Conservation (phyloP, 2,113 vertebrate genomes). For the Montifringilla adamsi region DNA sequence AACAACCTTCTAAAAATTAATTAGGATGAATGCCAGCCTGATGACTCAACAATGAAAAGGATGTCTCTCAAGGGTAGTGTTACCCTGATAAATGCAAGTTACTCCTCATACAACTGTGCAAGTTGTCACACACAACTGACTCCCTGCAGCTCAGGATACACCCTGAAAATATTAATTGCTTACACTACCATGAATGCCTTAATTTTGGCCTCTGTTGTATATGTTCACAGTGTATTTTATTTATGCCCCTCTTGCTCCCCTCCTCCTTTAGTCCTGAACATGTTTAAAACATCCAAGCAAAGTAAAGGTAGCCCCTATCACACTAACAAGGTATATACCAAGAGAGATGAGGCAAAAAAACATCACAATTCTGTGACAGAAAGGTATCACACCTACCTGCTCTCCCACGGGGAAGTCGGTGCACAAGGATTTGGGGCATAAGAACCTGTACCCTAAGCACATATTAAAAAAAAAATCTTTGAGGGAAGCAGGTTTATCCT, state of each 20-base stretch:
- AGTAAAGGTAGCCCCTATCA: background rate
- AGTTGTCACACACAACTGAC: background rate
- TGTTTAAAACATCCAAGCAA: background rate
- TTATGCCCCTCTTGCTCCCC: background rate
- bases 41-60: background rate
- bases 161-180: background rate
- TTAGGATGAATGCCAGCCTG: background rate
- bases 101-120: background rate
- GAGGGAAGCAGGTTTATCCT: background rate
- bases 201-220: background rate
- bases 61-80: background rate
- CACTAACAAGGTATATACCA: background rate
- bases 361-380: background rate
- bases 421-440: background rate
- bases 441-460: background rate
- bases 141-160: background rate
- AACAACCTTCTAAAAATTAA: background rate
- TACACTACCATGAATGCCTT: background rate
- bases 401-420: rapidly evolving
- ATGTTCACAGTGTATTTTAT: background rate
- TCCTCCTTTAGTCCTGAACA: background rate
- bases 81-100: background rate
- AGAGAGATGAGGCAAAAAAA: rapidly evolving
- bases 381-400: background rate
- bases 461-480: background rate